Base-by-base conservation (phyloP, 2,888 invertebrate species). In the Papilio demoleus region DNA sequence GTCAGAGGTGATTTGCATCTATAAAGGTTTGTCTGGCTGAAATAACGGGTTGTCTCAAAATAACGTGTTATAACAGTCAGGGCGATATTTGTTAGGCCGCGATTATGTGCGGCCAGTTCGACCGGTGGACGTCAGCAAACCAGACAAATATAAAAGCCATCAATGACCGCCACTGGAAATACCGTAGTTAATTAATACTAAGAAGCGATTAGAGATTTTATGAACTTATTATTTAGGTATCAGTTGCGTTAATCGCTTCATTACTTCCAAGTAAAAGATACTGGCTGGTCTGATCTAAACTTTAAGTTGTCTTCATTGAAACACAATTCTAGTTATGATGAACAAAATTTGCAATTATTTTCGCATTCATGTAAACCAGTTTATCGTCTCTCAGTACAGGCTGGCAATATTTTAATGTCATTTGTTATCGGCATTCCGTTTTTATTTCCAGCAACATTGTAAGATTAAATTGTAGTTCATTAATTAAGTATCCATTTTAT, bases 31-130 rank as follows among this genome's bases (percentile, higher is more conserved):
- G 58, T 65, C 65, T 65, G 58, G 6, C 42, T 27, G 31, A 34
- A 65, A 58, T 65, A 65, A 65, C 65, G 65, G 65, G 19, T 19
- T 17, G 0, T 53, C 14, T 27, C 14, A 17, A 42, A 65, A 65
- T 42, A 53, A 50, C 40, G 17, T 34, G 40, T 42, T 65, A 58
- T 58, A 65, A 45, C 56, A 65, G 56, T 65, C 42, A 42, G 22
- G 17, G 53, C 38, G 60, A 36, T 60, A 50, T 59, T 60, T 42
- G 66, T 47, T 31, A 36, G 34, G 45, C 22, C 19, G 63, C 27
- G 53, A 27, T 53, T 38, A 14, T 53, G 24, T 17, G 27, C 17
- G 19, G 47, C 50, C 53, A 38, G 67, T 61, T n/a, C 1, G n/a
- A 42, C 61, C 61, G 40, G 58, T 42, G 42, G 2, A 19, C 1